A percentile compares a stretch with the other conserved stretches of the same genome.
Conservation (phyloP, 1,140 invertebrate genomes). For the Penaeus indicus region DNA sequence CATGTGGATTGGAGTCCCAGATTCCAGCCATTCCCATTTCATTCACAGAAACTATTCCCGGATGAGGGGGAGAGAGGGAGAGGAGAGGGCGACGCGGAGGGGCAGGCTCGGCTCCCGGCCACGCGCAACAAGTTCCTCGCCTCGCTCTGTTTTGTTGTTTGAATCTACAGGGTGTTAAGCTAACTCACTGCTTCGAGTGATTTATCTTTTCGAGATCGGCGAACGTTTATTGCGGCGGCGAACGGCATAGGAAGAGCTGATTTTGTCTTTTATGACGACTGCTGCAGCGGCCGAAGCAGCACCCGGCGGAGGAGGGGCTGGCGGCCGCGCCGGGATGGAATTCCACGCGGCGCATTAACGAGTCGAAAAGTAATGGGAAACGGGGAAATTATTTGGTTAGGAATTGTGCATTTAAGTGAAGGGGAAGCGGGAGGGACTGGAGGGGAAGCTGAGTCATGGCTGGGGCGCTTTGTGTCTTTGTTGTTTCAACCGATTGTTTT, state of each 20-base stretch:
- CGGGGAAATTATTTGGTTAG: conserved; percentile 59
- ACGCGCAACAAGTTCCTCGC: conserved; percentile 51
- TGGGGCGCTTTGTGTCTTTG: conserved; percentile 20
- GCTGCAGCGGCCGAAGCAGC: too few species aligned
- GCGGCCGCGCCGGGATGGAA: conserved; percentile 14
- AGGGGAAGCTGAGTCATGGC: conserved; percentile 26
- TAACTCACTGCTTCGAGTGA: too few species aligned
- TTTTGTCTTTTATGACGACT: too few species aligned
- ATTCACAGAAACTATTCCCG: conserved; percentile 64
- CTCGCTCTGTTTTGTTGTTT: conserved; percentile 47
- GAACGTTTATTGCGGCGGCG: too few species aligned
- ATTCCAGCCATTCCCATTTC: conserved; percentile 63
- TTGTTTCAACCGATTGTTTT: conserved; percentile 21
- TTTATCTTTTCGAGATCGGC: too few species aligned
- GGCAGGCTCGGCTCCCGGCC: conserved; percentile 41
- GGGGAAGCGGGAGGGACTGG: not conserved
- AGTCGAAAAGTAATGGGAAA: conserved; percentile 63
- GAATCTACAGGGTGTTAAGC: too few species aligned
- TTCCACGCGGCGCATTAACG: conserved; percentile 59
- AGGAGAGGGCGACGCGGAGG: conserved; percentile 3
- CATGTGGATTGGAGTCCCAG: conserved; percentile 59
- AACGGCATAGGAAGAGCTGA: too few species aligned
- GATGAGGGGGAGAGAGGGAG: conserved; percentile 6
- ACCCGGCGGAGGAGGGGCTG: too few species aligned
- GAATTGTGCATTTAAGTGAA: not conserved